Evolutionary conservation across 2,797 vertebrate species (phyloP), one percentile per base, ranked within the genome.

Genomic region (Apogon hyalosoma): DNA sequence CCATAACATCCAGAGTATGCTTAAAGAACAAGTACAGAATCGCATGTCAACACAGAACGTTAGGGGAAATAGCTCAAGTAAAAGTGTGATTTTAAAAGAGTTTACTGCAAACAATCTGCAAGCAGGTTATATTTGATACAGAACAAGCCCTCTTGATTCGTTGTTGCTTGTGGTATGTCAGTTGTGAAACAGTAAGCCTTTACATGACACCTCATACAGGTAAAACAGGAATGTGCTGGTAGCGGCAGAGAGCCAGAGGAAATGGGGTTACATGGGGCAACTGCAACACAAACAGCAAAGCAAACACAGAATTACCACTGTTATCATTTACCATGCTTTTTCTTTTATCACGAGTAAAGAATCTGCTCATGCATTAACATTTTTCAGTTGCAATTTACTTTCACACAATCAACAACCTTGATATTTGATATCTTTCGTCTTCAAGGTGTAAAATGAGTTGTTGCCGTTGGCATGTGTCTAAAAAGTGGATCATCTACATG

Each of bases 141-240:
- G 50, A 63, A 21, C 57, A 66, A 48, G 40, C 14, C 38, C 55
- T 69, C 16, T 38, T 54, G 28, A 62, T 66, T 73, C 31, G 41
- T 57, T 56, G 53, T 50, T 18, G 42, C 24, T 45, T 75, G 69
- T 68, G 84, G 87, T 82, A 88, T 87, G 86, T 69, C 56, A 2
- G 77, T 90, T 92, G 90, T 91, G 89, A 92, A 92, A 92, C 56
- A 33, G 48, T 62, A 49, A 85, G 73, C 56, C 38, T 88, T 78
- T 71, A 58, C 73, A 74, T 69, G 83, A 92, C 87, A 90, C 80
- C 80, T 82, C 79, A 84, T 88, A 89, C 91, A 90, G 89, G 90
- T 91, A 89, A 86, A 91, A 92, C 89, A 90, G 89, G 90, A 92
- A 90, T 90, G 65, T 82, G 80, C 59, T 52, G 61, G 82, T 66